These are phyloP conservation scores for Carduelis carduelis DNA, from an alignment of 2,797 vertebrate species.

Conservation along the genomic window DNA sequence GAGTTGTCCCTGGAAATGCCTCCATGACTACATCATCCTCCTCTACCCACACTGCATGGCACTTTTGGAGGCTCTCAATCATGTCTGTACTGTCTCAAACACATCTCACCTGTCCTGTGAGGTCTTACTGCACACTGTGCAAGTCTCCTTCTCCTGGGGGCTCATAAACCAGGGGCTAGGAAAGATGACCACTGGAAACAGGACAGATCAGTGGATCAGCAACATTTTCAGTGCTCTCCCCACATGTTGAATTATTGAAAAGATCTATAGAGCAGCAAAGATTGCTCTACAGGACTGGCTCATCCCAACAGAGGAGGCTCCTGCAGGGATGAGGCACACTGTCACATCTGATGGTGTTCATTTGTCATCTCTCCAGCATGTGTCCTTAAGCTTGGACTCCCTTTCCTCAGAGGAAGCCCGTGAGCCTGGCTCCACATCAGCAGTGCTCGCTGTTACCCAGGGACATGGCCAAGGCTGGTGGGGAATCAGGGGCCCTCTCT, in stretches of 20 bases:
- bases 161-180: neutral
- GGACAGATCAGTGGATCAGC: neutral
- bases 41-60: neutral
- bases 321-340: neutral
- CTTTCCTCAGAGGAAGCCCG: neutral
- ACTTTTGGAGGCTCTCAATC: neutral
- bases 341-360: conserved; percentile 42
- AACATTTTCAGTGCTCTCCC: neutral
- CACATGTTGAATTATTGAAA: neutral
- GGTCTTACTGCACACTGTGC: neutral
- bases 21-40: neutral
- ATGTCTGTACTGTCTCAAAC: accelerated
- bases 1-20: neutral
- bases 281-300: neutral
- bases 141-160: neutral
- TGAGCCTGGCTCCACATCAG: neutral
- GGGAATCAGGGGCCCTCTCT: conserved; percentile 55
- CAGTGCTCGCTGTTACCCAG: neutral
- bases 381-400: neutral
- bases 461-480: conserved; percentile 63
- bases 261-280: neutral
- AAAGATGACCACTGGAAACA: neutral
- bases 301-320: neutral
- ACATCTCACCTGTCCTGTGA: neutral
- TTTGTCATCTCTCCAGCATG: neutral